Percentiles rank a stretch among this genome's conserved stretches.
phyloP scores from a whole-genome alignment of 2,888 invertebrate genomes.

The Pantelozetes paolii region DNA sequence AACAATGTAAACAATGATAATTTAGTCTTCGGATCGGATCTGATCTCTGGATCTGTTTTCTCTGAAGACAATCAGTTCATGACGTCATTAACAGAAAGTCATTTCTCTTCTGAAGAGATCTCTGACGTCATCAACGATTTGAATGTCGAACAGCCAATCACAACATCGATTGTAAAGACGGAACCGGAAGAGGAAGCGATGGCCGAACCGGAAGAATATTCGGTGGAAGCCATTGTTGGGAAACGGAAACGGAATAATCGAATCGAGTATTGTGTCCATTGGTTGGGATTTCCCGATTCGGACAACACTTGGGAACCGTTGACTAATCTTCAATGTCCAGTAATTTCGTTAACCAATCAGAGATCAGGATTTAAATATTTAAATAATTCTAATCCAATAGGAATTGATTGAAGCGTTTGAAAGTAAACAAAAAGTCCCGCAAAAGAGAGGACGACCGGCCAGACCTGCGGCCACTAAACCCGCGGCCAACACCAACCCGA shows the following conservation, averaged over 20 bases:
- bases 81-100: no score
- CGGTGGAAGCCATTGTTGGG: background rate
- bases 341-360: no score
- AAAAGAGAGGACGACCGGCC: background rate
- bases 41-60: no score
- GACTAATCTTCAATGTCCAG: background rate
- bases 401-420: background rate
- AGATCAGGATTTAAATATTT: no score
- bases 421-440: background rate
- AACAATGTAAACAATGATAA: no score
- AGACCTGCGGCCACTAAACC: background rate
- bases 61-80: no score
- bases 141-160: no score
- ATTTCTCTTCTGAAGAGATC: no score
- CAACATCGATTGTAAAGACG: no score
- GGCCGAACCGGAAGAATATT: background rate
- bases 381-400: no score
- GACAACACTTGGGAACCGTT: conserved; percentile 23
- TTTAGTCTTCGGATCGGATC: no score
- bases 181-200: background rate
- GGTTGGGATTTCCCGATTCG: background rate
- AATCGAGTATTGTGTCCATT: background rate
- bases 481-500: background rate
- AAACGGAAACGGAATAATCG: background rate
- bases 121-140: no score